Evolutionary conservation across 92 coral and sea anemone genomes (phyloP).

Genomic region (Phenganax subtilis): DNA sequence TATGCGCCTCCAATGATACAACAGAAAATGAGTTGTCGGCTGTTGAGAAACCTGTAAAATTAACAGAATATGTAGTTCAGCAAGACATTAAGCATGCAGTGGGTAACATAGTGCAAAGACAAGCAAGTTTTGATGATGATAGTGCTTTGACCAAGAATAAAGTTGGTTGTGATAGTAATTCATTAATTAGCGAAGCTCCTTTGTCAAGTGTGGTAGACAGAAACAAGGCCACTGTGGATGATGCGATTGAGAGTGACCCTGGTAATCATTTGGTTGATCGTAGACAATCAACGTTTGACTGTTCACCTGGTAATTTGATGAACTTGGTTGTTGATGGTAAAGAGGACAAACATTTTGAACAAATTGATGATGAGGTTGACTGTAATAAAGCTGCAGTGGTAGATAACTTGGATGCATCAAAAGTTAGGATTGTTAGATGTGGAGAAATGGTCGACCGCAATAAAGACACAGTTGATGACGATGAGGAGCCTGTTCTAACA

Average conservation of each 20-base stretch:
- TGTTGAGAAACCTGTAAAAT: no score
- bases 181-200: no score
- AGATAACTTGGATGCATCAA: background rate
- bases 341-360: no score
- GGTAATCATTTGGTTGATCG: background rate
- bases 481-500: no score
- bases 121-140: no score
- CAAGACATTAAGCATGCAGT: no score
- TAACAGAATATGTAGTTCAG: no score
- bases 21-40: no score
- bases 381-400: background rate
- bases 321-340: background rate
- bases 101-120: no score
- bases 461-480: slow-evolving; percentile 10
- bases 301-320: background rate
- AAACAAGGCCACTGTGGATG: background rate
- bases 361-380: background rate
- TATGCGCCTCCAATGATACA: no score
- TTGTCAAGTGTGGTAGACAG: background rate
- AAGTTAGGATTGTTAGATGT: background rate
- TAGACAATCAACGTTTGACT: background rate
- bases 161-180: no score
- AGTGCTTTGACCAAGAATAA: no score
- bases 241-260: background rate
- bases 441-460: slow-evolving; percentile 5